phyloP scores from a whole-genome alignment of 2,888 invertebrate genomes.

The Idaea aversata region DNA sequence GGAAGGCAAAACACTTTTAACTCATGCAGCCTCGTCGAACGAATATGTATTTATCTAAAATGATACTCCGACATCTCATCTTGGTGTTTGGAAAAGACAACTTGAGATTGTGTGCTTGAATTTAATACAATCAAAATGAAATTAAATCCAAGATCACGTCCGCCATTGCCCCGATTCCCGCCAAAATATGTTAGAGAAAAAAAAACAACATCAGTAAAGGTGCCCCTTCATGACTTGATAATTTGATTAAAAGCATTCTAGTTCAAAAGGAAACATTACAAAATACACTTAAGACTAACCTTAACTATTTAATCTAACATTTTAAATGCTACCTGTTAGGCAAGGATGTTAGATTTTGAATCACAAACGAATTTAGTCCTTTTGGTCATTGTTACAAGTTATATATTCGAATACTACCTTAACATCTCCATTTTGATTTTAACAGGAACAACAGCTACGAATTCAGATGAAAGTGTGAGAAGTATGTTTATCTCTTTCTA shows the following conservation, averaged over 20 bases:
- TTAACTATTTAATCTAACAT: background rate
- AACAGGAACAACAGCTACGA: background rate
- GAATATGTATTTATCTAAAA: too few relatives aligned
- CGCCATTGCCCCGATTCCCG: too few relatives aligned
- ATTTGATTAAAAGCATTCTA: background rate
- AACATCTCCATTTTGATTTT: background rate
- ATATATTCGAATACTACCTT: background rate
- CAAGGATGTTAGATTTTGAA: slow-evolving; percentile 8
- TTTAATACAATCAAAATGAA: too few relatives aligned
- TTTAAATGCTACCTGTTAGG: slow-evolving; percentile 20
- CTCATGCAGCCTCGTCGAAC: too few relatives aligned
- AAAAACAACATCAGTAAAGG: background rate
- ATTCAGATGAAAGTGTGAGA: background rate
- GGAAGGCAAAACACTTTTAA: too few relatives aligned
- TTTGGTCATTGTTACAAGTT: background rate
- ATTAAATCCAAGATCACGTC: too few relatives aligned
- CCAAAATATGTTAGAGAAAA: background rate
- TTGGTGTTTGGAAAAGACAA: too few relatives aligned
- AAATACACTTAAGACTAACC: background rate
- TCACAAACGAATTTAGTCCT: slow-evolving; percentile 1
- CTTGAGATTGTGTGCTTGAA: too few relatives aligned
- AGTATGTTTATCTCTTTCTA: background rate
- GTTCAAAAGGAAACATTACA: background rate
- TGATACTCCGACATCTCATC: too few relatives aligned
- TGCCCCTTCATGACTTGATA: background rate